Evolutionary conservation across 2,113 vertebrate species (phyloP).

Genomic region (Sula dactylatra): DNA sequence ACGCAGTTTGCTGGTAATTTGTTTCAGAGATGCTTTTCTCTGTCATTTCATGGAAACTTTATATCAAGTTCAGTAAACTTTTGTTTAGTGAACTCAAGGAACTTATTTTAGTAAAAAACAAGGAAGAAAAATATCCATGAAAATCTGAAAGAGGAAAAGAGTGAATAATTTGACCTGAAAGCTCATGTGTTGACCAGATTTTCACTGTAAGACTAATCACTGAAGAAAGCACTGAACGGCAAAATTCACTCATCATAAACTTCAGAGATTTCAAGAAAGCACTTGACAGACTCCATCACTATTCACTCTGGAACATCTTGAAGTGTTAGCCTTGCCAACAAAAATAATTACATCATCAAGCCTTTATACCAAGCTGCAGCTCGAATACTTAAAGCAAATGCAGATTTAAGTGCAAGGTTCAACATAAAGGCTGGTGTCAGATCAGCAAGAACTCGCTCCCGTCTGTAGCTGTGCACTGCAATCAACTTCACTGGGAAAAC

Average conservation of each 20-base stretch:
- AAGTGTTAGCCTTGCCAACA: conserved; percentile 30
- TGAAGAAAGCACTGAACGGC: conserved; percentile 1
- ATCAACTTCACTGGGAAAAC: not conserved
- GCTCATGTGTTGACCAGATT: conserved; percentile 62
- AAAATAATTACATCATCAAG: conserved; percentile 60
- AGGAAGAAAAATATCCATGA: not conserved
- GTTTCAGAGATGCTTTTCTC: not conserved
- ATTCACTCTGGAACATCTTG: conserved; percentile 58
- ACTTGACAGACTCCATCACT: conserved; percentile 48
- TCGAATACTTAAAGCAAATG: conserved; percentile 19
- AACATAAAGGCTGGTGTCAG: conserved; percentile 2
- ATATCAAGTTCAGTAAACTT: not conserved
- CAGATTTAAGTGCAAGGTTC: not conserved
- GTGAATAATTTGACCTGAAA: not conserved
- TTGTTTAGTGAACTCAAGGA: not conserved
- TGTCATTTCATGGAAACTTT: not conserved
- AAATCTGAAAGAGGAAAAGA: not conserved
- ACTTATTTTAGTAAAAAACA: not conserved
- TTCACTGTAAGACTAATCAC: conserved; percentile 24
- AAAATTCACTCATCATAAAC: conserved; percentile 64
- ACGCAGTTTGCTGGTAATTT: accelerated
- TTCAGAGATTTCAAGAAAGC: conserved; percentile 55
- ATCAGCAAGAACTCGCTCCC: not conserved
- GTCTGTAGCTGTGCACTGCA: not conserved
- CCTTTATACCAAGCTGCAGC: conserved; percentile 35